phyloP scores from a whole-genome alignment of 1,140 invertebrate genomes.

The Drosophila quadrilineata region DNA sequence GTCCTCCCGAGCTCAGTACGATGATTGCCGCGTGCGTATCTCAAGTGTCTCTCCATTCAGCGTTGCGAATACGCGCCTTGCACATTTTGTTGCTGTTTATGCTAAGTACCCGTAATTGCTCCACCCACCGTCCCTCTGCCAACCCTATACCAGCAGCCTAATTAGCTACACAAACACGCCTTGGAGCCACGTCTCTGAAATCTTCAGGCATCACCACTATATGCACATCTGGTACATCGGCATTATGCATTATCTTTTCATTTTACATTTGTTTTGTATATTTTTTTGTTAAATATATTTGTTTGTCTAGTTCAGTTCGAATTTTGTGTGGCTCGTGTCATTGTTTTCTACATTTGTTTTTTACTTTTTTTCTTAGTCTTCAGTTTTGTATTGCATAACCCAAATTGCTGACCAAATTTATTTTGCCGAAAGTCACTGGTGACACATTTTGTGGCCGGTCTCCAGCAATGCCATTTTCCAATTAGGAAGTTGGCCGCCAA shows the following conservation, averaged over 20 bases:
- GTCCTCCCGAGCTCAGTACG: not conserved
- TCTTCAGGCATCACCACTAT: conserved; percentile 18
- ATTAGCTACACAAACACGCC: conserved; percentile 65
- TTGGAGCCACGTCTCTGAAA: conserved; percentile 11
- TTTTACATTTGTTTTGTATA: conserved; percentile 36
- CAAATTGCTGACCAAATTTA: conserved; percentile 55
- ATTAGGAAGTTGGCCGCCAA: conserved; percentile 34
- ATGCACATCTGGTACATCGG: not conserved
- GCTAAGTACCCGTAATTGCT: conserved; percentile 29
- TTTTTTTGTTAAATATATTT: conserved; percentile 30
- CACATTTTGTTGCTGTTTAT: conserved; percentile 31
- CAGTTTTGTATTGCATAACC: conserved; percentile 39
- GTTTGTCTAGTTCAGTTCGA: conserved; percentile 22
- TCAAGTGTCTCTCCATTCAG: conserved; percentile 37
- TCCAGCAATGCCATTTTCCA: conserved; percentile 31
- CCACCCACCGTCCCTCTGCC: too few species aligned
- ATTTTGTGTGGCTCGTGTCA: conserved; percentile 19
- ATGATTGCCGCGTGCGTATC: not conserved
- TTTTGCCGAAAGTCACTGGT: conserved; percentile 50
- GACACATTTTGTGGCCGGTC: conserved; percentile 33
- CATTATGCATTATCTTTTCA: conserved; percentile 31
- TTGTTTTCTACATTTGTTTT: not conserved
- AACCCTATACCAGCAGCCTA: conserved; percentile 23
- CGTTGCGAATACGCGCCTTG: conserved; percentile 9
- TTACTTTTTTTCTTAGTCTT: not conserved